phyloP scores from a whole-genome alignment of 2,113 vertebrate species.

The Platycercus adscitus region DNA sequence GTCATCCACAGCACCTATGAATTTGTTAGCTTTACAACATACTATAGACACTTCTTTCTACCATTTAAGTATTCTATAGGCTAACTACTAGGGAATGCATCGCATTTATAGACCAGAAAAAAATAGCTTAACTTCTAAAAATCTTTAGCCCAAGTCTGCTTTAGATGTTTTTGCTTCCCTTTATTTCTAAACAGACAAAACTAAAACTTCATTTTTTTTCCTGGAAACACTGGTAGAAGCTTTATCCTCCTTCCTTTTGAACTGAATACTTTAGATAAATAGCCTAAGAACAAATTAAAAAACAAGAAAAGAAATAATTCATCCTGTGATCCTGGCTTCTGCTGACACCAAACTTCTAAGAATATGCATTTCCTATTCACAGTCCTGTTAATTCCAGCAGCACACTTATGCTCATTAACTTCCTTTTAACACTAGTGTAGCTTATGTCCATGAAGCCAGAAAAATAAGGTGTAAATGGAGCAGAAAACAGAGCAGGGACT shows the following conservation, averaged over 20 bases:
- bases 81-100: neutral
- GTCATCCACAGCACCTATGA: neutral
- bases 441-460: neutral
- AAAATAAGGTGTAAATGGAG: neutral
- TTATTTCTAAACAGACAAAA: neutral
- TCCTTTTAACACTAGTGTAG: neutral
- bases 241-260: neutral
- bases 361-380: neutral
- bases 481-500: conserved; percentile 4
- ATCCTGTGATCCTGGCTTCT: neutral
- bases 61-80: neutral
- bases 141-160: neutral
- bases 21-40: neutral
- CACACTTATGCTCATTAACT: conserved; percentile 9
- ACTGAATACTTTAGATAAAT: neutral
- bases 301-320: neutral
- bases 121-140: neutral
- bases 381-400: conserved; percentile 35
- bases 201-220: neutral
- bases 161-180: neutral
- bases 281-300: neutral
- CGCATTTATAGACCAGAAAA: neutral
- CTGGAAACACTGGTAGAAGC: neutral
- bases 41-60: neutral
- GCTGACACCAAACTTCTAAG: conserved; percentile 27